phyloP scores from a whole-genome alignment of 2,113 vertebrate species.

The Oryzias curvinotus region DNA sequence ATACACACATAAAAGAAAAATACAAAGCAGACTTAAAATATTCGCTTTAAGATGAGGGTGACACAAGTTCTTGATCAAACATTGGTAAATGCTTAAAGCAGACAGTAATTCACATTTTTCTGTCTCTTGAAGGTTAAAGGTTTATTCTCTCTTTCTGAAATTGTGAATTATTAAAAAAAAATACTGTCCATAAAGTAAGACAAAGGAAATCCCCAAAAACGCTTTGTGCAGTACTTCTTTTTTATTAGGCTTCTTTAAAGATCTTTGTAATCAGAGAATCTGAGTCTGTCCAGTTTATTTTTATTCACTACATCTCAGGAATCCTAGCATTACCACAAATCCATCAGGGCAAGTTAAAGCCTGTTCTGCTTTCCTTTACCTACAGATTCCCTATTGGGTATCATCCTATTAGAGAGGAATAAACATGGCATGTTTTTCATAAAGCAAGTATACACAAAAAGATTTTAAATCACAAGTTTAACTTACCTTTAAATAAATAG shows the following conservation, averaged over 20 bases:
- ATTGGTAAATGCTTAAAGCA: too few relatives aligned
- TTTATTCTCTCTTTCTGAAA: too few relatives aligned
- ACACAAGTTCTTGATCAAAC: too few relatives aligned
- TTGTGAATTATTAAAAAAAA: too few relatives aligned
- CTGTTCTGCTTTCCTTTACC: background rate
- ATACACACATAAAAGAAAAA: too few relatives aligned
- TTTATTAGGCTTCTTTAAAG: background rate
- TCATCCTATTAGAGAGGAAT: slow-evolving; percentile 15
- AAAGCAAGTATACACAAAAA: slow-evolving; percentile 1
- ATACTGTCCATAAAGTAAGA: too few relatives aligned
- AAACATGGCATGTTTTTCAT: background rate
- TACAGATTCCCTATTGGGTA: background rate
- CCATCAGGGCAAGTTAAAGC: background rate
- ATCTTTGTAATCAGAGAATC: background rate
- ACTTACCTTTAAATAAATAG: slow-evolving; percentile 32
- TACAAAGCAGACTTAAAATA: too few relatives aligned
- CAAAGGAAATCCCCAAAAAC: too few relatives aligned
- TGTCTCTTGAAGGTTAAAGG: too few relatives aligned
- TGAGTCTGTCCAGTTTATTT: background rate
- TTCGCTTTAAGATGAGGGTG: too few relatives aligned
- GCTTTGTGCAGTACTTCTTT: too few relatives aligned
- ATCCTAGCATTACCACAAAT: background rate
- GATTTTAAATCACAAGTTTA: slow-evolving; percentile 23
- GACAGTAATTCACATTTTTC: too few relatives aligned
- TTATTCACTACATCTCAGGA: background rate